phyloP scores from a whole-genome alignment of 37 sponge, comb jelly and placozoan species.

The Chondrosia reniformis region DNA sequence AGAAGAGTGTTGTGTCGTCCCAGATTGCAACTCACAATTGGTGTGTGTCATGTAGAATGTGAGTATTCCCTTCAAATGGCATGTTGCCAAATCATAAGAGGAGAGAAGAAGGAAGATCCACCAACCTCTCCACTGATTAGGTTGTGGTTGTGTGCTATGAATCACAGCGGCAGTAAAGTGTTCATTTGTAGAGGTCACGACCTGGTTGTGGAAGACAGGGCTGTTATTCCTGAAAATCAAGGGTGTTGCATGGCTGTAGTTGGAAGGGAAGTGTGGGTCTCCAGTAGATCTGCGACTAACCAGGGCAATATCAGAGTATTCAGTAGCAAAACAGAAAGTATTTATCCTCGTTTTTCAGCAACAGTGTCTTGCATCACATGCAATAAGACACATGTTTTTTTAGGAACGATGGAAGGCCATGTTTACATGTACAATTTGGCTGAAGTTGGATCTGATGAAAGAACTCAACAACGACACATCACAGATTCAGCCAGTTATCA shows the following conservation, averaged over 20 bases:
- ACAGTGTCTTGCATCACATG: slow-evolving; percentile 35
- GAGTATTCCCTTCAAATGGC: slow-evolving; percentile 18
- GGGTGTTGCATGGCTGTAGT: slow-evolving; percentile 7
- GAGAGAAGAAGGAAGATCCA: background rate
- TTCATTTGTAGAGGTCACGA: background rate
- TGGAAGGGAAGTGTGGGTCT: slow-evolving; percentile 28
- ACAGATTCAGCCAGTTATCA: no score
- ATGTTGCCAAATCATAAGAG: background rate
- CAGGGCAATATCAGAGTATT: slow-evolving; percentile 7
- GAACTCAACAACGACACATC: slow-evolving; percentile 6
- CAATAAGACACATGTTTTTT: slow-evolving; percentile 11
- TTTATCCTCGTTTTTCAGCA: background rate
- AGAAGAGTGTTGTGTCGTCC: slow-evolving; percentile 21
- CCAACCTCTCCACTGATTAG: background rate
- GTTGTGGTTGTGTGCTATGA: slow-evolving; percentile 32
- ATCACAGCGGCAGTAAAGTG: slow-evolving; percentile 6
- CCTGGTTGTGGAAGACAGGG: background rate
- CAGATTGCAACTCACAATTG: slow-evolving; percentile 53
- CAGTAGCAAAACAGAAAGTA: background rate
- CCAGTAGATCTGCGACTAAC: background rate
- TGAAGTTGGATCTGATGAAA: background rate
- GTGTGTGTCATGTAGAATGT: slow-evolving; percentile 52
- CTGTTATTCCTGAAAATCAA: background rate
- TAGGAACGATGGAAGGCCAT: slow-evolving; percentile 41
- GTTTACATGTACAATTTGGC: background rate